phyloP scores from a whole-genome alignment of 1,140 invertebrate genomes.

The Drosophila ogumai region DNA sequence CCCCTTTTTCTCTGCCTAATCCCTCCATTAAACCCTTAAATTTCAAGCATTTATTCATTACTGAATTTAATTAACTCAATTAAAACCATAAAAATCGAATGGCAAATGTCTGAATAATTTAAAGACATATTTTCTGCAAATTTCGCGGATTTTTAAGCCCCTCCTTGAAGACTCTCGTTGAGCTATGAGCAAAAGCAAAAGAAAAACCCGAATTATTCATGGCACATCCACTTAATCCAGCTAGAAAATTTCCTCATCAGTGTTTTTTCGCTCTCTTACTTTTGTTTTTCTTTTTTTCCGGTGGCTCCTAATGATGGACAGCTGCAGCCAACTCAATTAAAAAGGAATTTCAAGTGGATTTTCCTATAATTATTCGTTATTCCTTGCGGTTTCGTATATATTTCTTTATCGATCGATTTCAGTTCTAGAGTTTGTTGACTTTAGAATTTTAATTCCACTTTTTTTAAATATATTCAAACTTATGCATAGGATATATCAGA shows the following conservation, averaged over 20 bases:
- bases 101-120: neutral
- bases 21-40: neutral
- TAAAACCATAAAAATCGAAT: neutral
- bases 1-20: neutral
- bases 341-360: constrained; percentile 64
- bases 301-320: constrained; percentile 42
- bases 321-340: constrained; percentile 68
- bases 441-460: constrained; percentile 41
- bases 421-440: constrained; percentile 38
- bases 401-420: constrained; percentile 56
- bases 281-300: neutral
- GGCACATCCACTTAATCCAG: constrained; percentile 41
- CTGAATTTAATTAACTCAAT: constrained; percentile 21
- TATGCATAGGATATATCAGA: constrained; percentile 20
- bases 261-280: neutral
- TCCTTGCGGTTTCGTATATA: constrained; percentile 34
- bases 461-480: constrained; percentile 40
- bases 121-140: constrained; percentile 5
- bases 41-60: constrained; percentile 1
- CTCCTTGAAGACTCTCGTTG: neutral
- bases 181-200: constrained; percentile 8
- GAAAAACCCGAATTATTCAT: constrained; percentile 34
- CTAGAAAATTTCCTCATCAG: constrained; percentile 16
- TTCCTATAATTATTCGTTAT: constrained; percentile 58
- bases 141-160: neutral